Conservation (phyloP, 2,888 invertebrate genomes). For the Melanostoma mellinum region DNA sequence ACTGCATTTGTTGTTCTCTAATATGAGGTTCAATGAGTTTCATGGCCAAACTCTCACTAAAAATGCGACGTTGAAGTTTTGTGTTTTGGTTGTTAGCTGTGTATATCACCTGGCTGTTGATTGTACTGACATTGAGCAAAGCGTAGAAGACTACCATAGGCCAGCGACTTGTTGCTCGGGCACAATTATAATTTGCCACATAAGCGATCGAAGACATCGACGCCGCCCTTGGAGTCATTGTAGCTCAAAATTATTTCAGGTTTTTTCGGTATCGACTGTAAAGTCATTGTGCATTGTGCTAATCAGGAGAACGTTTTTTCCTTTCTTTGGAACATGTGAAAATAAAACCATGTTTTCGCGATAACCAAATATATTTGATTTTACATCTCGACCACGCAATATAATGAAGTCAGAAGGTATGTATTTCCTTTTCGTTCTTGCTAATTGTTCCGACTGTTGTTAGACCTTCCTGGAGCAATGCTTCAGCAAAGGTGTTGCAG, state of each 20-base stretch:
- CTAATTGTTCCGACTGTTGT: slow-evolving; percentile 47
- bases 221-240: slow-evolving; percentile 21
- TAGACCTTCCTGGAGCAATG: slow-evolving; percentile 49
- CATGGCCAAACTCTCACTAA: no score
- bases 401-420: no score
- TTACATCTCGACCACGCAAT: no score
- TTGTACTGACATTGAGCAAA: slow-evolving; percentile 46
- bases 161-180: slow-evolving; percentile 45
- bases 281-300: background rate
- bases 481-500: slow-evolving; percentile 32
- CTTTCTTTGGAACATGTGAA: slow-evolving; percentile 39
- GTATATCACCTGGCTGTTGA: slow-evolving; percentile 46
- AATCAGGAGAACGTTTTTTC: slow-evolving; percentile 44
- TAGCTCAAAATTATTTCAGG: background rate
- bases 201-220: slow-evolving; percentile 40
- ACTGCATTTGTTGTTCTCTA: no score
- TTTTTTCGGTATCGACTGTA: background rate
- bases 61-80: slow-evolving; percentile 27
- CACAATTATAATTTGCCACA: slow-evolving; percentile 54
- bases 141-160: slow-evolving; percentile 45
- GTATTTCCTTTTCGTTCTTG: slow-evolving; percentile 45
- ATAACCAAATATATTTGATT: no score
- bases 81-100: slow-evolving; percentile 45
- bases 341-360: slow-evolving; percentile 45
- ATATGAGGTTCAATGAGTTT: no score